These are phyloP conservation scores for Diachrysia chrysitis DNA, from an alignment of 2,888 invertebrate species.

Conservation along the genomic window DNA sequence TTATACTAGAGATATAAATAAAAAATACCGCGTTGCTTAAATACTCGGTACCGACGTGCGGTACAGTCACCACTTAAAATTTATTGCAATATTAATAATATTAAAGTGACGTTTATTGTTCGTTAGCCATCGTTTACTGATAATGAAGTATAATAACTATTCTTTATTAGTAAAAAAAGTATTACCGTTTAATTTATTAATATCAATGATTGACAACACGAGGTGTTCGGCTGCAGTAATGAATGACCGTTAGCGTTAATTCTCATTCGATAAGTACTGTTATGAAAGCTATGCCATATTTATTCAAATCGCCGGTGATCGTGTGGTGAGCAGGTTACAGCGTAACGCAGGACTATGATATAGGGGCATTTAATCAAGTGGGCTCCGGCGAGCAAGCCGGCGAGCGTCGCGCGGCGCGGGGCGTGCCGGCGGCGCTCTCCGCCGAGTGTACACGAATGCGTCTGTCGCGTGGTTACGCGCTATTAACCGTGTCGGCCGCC, in stretches of 20 bases:
- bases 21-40: slow-evolving; percentile 69
- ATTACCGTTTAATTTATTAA: slow-evolving; percentile 50
- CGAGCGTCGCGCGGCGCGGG: slow-evolving; percentile 41
- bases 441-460: slow-evolving; percentile 69
- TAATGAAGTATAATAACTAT: slow-evolving; percentile 38
- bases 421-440: slow-evolving; percentile 62
- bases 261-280: slow-evolving; percentile 24
- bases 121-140: slow-evolving; percentile 52
- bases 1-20: slow-evolving; percentile 73
- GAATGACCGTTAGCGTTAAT: not conserved
- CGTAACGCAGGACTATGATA: slow-evolving; percentile 64
- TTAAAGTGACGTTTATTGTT: slow-evolving; percentile 71
- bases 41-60: slow-evolving; percentile 63
- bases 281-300: slow-evolving; percentile 36
- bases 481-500: slow-evolving; percentile 80
- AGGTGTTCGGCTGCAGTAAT: slow-evolving; percentile 2
- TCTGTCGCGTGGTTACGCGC: slow-evolving; percentile 86
- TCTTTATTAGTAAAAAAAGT: slow-evolving; percentile 27
- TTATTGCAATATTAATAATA: slow-evolving; percentile 73
- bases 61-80: slow-evolving; percentile 70
- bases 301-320: slow-evolving; percentile 42
- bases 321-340: slow-evolving; percentile 53
- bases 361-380: slow-evolving; percentile 73
- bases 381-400: slow-evolving; percentile 39
- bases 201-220: slow-evolving; percentile 31